Percentiles rank a stretch among this genome's conserved stretches.
Conservation (phyloP, 2,888 invertebrate genomes). For the Patella depressa region DNA sequence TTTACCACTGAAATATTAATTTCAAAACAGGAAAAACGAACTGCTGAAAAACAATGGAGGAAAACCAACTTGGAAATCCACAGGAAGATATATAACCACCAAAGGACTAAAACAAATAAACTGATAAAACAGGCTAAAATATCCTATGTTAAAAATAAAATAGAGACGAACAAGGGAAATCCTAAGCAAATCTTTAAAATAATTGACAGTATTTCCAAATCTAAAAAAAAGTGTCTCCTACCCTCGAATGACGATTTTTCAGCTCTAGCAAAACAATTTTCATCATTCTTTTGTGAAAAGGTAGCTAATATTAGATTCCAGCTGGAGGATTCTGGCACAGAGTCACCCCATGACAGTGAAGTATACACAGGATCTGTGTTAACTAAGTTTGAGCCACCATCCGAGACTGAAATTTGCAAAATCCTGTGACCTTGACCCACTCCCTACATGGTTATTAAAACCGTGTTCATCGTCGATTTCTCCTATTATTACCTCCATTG, state of each 20-base stretch:
- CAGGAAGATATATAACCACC: not conserved
- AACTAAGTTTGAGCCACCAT: too few relatives aligned
- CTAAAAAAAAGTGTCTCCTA: not conserved
- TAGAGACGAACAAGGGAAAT: not conserved
- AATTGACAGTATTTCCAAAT: not conserved
- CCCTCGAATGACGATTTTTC: not conserved
- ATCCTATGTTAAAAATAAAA: not conserved
- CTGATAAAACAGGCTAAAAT: not conserved
- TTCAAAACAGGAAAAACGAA: not conserved
- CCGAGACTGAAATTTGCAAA: not conserved
- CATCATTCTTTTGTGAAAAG: not conserved
- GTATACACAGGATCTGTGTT: not conserved
- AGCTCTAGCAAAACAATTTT: not conserved
- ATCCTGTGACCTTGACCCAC: not conserved
- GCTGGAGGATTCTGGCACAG: not conserved
- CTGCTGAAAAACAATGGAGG: conserved; percentile 7
- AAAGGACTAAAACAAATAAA: not conserved
- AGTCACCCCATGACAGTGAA: not conserved
- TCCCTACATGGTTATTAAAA: conserved; percentile 4
- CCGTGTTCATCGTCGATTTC: not conserved
- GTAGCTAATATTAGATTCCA: conserved; percentile 4
- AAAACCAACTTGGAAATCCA: conserved; percentile 5
- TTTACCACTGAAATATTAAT: not conserved
- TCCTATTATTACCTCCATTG: not conserved
- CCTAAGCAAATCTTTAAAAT: not conserved